Evolutionary conservation across 2,888 invertebrate species (phyloP).

Genomic region (Tachina fera): DNA sequence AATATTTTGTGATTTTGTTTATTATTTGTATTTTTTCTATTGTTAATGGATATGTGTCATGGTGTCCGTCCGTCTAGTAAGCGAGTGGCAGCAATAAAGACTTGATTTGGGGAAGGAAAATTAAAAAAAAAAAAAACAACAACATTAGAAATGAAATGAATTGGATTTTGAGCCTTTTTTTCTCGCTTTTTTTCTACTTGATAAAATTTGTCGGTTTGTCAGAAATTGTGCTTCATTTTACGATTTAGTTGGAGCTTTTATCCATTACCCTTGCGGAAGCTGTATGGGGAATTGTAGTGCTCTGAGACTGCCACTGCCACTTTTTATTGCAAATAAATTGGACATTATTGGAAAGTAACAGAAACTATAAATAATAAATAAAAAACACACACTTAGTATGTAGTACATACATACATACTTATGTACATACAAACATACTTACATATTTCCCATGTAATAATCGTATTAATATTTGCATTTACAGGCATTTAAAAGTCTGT

Average conservation of each 20-base stretch:
- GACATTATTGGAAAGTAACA: conserved; percentile 68
- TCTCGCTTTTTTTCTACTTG: conserved; percentile 37
- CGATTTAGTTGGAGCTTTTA: conserved; percentile 19
- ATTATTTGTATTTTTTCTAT: conserved; percentile 38
- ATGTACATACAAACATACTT: background rate
- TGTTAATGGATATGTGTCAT: conserved; percentile 43
- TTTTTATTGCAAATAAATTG: conserved; percentile 65
- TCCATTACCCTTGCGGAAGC: conserved; percentile 57
- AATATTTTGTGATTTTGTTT: conserved; percentile 1
- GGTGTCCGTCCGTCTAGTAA: background rate
- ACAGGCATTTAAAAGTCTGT: conserved; percentile 21
- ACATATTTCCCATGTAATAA: conserved; percentile 23
- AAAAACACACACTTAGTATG: background rate
- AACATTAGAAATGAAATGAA: conserved; percentile 1
- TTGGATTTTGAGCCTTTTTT: conserved; percentile 47
- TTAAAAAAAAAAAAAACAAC: background rate
- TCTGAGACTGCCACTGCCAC: conserved; percentile 24
- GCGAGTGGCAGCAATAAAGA: conserved; percentile 1
- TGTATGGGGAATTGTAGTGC: conserved; percentile 34
- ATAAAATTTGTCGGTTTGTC: conserved; percentile 49
- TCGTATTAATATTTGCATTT: conserved; percentile 51
- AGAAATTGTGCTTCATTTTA: conserved; percentile 31
- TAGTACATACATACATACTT: background rate
- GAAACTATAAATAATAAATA: conserved; percentile 49
- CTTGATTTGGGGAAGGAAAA: conserved; percentile 43